Evolutionary conservation across 2,888 invertebrate species (phyloP).

Genomic region (Dasypogon diadema): DNA sequence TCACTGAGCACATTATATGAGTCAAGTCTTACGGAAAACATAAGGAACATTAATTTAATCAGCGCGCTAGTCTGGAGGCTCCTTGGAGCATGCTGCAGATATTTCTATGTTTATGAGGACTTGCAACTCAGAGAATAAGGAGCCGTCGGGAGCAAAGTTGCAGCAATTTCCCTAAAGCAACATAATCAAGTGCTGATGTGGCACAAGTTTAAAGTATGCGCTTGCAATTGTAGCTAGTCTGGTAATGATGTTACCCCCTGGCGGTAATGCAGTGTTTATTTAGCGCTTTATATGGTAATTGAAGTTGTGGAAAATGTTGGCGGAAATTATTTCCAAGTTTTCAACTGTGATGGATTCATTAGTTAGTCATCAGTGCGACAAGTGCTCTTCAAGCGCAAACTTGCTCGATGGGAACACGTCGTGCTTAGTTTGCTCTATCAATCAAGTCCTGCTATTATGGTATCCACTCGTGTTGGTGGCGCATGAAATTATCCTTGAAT

Average conservation of each 20-base stretch:
- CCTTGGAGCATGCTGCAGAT: background rate
- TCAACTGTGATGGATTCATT: conserved; percentile 34
- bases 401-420: background rate
- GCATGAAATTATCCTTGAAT: conserved; percentile 36
- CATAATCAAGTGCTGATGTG: conserved; percentile 9
- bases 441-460: conserved; percentile 18
- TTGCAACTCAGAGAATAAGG: background rate
- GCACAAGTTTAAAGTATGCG: background rate
- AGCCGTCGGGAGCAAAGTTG: background rate
- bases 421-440: conserved; percentile 7
- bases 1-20: background rate
- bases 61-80: background rate
- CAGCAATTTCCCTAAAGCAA: background rate
- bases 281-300: conserved; percentile 28
- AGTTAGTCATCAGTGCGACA: conserved; percentile 34
- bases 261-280: conserved; percentile 32
- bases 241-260: background rate
- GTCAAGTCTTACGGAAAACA: background rate
- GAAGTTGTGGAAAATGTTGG: conserved; percentile 19
- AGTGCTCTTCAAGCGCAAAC: conserved; percentile 12
- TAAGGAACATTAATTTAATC: conserved; percentile 28
- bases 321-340: conserved; percentile 27
- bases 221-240: background rate
- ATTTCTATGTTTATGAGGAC: background rate
- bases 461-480: conserved; percentile 3